Base-by-base conservation (phyloP, 1,140 invertebrate genomes). In the Zaprionus africanus region DNA sequence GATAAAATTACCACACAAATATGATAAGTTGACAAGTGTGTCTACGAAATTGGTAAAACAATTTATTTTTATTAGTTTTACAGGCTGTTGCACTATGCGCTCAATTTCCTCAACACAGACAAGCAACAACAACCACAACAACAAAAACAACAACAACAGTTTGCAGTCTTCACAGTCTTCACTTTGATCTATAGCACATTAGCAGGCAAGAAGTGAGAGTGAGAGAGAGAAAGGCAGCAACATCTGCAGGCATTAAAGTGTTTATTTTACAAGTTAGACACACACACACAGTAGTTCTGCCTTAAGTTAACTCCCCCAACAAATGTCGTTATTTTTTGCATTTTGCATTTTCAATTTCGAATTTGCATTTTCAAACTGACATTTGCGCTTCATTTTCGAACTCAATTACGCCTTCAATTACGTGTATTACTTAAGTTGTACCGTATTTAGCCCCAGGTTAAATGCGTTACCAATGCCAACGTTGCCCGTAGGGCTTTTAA, bases 241-340 rank as follows among this genome's bases (percentile, higher is more conserved):
- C 82, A 84, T 84, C 81, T 83, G 81, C 36, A 57, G 59, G 57
- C 81, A 81, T 85, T 83, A 85, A 84, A 73, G 81, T 83, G 73
- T 83, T 83, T 71, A 79, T 67, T 71, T 78, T 81, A 57, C 70
- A 81, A 67, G 65, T 76, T 81, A 60, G 0, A 34, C 9, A 31
- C 9, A 34, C 9, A 3, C 9, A 34, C 75, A 59, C 76, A n/a
- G 38, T n/a, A 41, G 31, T 34, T 11, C 5, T 3, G 19, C 51
- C 9, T 4, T 11, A 1, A 0, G n/a, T n/a, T 41, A 41, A 41
- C 34, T 4, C 26, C 13, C 36, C 49, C 34, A 19, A 38, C n/a
- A 7, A 38, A 62, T 56, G 81, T 81, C 31, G 31, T 34, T 34
- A 34, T 34, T 34, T 11, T 31, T 11, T 11, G 9, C 28, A 31